These are phyloP conservation scores for Acrobasis suavella DNA, from an alignment of 2,888 invertebrate genomes.

Conservation along the genomic window DNA sequence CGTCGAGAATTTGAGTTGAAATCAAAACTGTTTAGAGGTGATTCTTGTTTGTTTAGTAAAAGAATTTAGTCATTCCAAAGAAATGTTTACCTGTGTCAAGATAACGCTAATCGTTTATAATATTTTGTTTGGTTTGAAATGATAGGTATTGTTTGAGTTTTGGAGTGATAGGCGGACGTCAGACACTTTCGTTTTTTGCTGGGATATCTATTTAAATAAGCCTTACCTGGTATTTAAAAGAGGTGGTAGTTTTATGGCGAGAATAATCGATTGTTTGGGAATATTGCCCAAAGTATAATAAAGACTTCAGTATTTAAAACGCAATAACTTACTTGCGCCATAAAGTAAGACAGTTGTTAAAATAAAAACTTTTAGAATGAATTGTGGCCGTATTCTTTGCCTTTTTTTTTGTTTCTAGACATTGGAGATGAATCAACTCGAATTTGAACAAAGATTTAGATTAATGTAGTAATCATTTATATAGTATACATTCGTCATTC, in stretches of 20 bases:
- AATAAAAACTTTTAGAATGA: neutral
- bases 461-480: no score
- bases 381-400: neutral
- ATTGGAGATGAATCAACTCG: no score
- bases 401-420: neutral
- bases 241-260: slow-evolving; percentile 15
- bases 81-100: slow-evolving; percentile 66
- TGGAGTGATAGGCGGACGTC: slow-evolving; percentile 42
- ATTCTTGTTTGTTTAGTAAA: slow-evolving; percentile 27
- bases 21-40: slow-evolving; percentile 23
- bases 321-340: neutral
- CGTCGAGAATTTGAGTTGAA: slow-evolving; percentile 29
- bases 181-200: slow-evolving; percentile 43
- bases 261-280: slow-evolving; percentile 2
- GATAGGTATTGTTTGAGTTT: slow-evolving; percentile 44
- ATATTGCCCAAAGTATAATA: slow-evolving; percentile 7
- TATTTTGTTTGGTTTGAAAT: slow-evolving; percentile 64
- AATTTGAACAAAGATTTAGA: no score
- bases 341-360: neutral
- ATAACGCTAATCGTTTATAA: slow-evolving; percentile 75
- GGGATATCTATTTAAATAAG: slow-evolving; percentile 17
- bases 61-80: slow-evolving; percentile 62
- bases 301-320: slow-evolving; percentile 2
- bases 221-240: slow-evolving; percentile 41
- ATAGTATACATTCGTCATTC: no score